Evolutionary conservation across 2,797 vertebrate species (phyloP).

Genomic region (Acanthurus lineatus): DNA sequence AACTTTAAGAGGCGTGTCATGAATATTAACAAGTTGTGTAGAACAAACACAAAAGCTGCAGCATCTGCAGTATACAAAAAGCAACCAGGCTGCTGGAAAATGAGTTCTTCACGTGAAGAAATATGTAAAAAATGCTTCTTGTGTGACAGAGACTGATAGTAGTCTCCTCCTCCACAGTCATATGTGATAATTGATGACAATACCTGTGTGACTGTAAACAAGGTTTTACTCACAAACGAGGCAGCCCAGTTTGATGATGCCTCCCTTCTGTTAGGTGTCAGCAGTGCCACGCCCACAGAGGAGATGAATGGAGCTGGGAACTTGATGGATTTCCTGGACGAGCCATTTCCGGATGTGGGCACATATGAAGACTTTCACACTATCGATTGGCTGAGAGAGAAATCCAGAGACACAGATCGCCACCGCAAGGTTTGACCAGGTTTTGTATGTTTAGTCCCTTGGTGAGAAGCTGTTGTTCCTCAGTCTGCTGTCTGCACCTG

Average conservation of each 20-base stretch:
- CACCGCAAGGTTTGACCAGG: slow-evolving; percentile 90
- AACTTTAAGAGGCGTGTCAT: background rate
- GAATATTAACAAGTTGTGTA: background rate
- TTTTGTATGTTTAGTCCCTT: background rate
- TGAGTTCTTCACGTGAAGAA: background rate
- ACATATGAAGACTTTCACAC: slow-evolving; percentile 98
- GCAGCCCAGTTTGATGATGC: background rate
- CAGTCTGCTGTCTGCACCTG: no score
- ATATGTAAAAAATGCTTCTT: no score
- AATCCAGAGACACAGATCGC: slow-evolving; percentile 95
- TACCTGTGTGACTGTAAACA: background rate
- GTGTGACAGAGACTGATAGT: no score
- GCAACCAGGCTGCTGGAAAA: background rate
- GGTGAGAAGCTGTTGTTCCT: no score
- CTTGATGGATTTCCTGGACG: slow-evolving; percentile 97
- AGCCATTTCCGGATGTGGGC: slow-evolving; percentile 95
- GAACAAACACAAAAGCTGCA: background rate
- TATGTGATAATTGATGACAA: no score
- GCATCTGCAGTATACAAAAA: background rate
- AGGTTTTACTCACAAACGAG: no score
- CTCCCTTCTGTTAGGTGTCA: slow-evolving; percentile 62
- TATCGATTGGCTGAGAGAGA: slow-evolving; percentile 98
- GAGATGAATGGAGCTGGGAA: slow-evolving; percentile 94
- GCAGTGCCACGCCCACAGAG: slow-evolving; percentile 89
- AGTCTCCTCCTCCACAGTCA: background rate